Base-by-base conservation (phyloP, 2,888 invertebrate genomes). In the Biston stratarius region DNA sequence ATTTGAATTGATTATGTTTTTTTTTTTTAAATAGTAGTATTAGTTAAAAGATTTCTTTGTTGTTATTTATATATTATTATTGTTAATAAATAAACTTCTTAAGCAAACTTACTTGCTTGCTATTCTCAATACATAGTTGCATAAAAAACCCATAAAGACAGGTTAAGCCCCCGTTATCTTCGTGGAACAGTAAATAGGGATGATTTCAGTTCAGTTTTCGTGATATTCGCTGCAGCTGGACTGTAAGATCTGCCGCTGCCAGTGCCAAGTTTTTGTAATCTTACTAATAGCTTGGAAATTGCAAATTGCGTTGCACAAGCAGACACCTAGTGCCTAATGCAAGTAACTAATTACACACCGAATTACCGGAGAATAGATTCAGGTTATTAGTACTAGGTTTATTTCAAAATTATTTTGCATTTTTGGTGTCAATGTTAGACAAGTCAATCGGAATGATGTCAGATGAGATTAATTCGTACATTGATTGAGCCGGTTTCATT, bases 221-320 rank as follows among this genome's bases (percentile, higher is more conserved):
- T 44, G 49, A 59, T 45, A 60, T 57, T 67, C 59, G 49, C 52
- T 61, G 49, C 15, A 59, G 76, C 63, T 64, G 61, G 55, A 70
- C 71, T 70, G 68, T 70, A 78, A 69, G 74, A 75, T 72, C 71
- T 73, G 72, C 71, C 61, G 64, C 70, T 73, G 74, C 71, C 63
- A 64, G 71, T 68, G 71, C 63, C 71, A 73, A 80, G 73, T 75
- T 77, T 80, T 79, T 80, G 78, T 80, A 82, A 80, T 82, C 74
- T 74, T 70, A 57, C 73, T 80, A 79, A 81, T 73, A 79, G 79
- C 79, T 78, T 71, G 73, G 74, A 72, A 74, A 77, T 71, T 74
- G 77, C 67, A 74, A 77, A 79, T 76, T 75, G 69, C 76, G 73
- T 80, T 77, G 72, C 69, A 72, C 75, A 79, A 79, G 71, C 69